Base-by-base conservation (phyloP, 1,140 invertebrate species). In the Lucilia cuprina region DNA sequence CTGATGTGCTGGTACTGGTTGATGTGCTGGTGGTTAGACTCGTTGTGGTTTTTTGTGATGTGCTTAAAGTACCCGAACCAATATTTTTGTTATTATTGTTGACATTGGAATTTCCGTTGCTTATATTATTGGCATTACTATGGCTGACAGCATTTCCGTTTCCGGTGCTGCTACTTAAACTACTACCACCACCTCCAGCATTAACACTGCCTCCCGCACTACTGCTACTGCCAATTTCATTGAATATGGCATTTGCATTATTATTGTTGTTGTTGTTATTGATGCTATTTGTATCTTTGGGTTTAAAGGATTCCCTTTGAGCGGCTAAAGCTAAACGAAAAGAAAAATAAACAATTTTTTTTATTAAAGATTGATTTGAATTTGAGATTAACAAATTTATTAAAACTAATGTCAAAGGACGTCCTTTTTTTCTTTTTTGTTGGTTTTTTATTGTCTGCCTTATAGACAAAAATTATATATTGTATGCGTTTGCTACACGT, bases 291-390 rank as follows among this genome's bases (percentile, higher is more conserved):
- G 88, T 84, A 85, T 90, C 89, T 86, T 90, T 90, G 47, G 87
- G 86, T 83, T 90, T 90, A 77, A 87, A 87, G 14, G 88, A 87
- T 74, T 90, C 89, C 25, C 89, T 87, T 84, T 90, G 89, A 47
- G 89, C 88, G 83, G 89, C 89, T 17, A 86, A 74, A 77, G 86
- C 89, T 90, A 83, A 5, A 86, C 25, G 17, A 21, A 60, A 25
- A 55, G 7, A 55, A 55, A 25, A 82, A 77, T 13, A 82, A 82
- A 50, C 30, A 75, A 17, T 75, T 75, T 10, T 3, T 78, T 78
- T 78, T 19, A 47, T 47, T 30, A 78, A 78, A 70, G 65, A 70
- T 70, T 70, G 19, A 70, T 70, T 70, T 70, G 65, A 70, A 70
- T 70, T 70, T 70, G 9, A 70, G 65, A 70, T 70, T 70, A 70